Base-by-base conservation (phyloP, 2,113 vertebrate genomes). In the Poicephalus gulielmi region DNA sequence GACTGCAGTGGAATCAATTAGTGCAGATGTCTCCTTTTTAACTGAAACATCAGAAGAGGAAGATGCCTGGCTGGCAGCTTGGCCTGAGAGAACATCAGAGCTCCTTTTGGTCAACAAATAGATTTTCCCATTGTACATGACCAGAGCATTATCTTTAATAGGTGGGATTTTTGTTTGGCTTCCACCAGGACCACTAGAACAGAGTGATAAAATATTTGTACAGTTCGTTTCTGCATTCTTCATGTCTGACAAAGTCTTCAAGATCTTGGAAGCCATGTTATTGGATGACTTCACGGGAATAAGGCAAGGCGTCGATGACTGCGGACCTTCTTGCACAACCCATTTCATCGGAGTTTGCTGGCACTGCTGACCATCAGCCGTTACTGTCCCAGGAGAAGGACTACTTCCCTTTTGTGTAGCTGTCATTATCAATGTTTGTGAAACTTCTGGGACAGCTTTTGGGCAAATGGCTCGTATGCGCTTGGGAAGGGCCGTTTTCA, bases 101-200 rank as follows among this genome's bases (percentile, higher is more conserved):
- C 96, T 97, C 93, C 96, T 98, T 94, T 97, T 98, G 85, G 98
- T 97, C 94, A 99, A 96, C 28, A 98, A 95, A 95, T 98, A 99
- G 55, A 99, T 88, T 60, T 98, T 99, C 53, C 98, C 98, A 39
- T 99, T 98, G 97, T 95, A 99, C 98, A 99, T 98, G 70, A 99
- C 97, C 77, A 99, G 94, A 55, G 98, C 97, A 33, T 99, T 98
- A 60, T 99, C 98, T 84, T 98, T 98, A 60, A 97, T 82, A 59
- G 97, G 83, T 11, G 92, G 94, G 41, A 96, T 90, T 93, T 97
- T 97, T 43, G 94, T 78, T 15, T 92, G 97, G 90, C 83, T 95
- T 62, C 86, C 93, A 74, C 71, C 63, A 68, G 94, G 17, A 71
- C 67, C 11, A 44, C 70, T 41, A 31, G 91, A 95, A 95, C 49